Base-by-base conservation (phyloP, 1,140 invertebrate genomes). In the Drosophila azteca region DNA sequence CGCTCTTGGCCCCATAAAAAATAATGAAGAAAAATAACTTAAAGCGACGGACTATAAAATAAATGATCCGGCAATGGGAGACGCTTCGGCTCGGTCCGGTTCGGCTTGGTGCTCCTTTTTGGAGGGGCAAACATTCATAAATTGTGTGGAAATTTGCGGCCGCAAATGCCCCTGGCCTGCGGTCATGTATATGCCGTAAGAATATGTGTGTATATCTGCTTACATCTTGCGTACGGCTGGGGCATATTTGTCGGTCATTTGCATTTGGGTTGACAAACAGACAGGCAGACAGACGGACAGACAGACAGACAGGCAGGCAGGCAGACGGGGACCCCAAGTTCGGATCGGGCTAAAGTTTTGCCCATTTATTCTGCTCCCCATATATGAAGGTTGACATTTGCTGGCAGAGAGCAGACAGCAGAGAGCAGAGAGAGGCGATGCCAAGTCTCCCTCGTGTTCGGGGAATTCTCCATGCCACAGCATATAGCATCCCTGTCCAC, bases 21-120 rank as follows among this genome's bases (percentile, higher is more conserved):
- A 87, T 87, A 87, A 87, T 87, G 83, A 87, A 88, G 83, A 87
- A 67, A 83, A 87, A 87, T 87, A 87, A 88, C 83, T 87, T 87
- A 88, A 87, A 87, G 83, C 84, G 83, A 63, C 76, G 79, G 71
- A 70, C 83, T 82, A 87, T 87, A 88, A 87, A 87, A 89, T 83
- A 87, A 87, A 87, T 88, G 83, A 87, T 81, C 75, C 75, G 73
- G 73, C 73, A 76, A 76, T 76, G 73, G 73, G 49, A 69, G 76
- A 62, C 62, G 66, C 62, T 31, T 29, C 54, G 45, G 31, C 44
- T 48, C 51, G 13, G 2, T 35, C 6, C 17, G 17, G 17, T 20
- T 20, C 17, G 17, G 17, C 1, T 20, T 20, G 17, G 17, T 20
- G 0, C 31, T 71, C 35, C 50, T n/a, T 20, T 3, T 11, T 24